A percentile compares a stretch with the other conserved stretches of the same genome.
Evolutionary conservation across 2,113 vertebrate genomes (phyloP).

Genomic region (Hipposideros armiger): DNA sequence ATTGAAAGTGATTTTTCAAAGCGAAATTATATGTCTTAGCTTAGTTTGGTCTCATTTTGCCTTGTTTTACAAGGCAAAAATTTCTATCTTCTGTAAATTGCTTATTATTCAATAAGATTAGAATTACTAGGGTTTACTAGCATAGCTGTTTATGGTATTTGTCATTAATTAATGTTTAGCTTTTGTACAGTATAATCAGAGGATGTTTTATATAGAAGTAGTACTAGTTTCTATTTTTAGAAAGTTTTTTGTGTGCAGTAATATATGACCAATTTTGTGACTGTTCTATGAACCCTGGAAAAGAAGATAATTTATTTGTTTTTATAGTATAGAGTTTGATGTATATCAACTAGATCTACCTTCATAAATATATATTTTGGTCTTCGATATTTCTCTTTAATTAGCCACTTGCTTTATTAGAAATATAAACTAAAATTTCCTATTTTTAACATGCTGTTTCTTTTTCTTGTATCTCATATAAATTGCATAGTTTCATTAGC

Average conservation of each 20-base stretch:
- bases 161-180: neutral
- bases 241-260: neutral
- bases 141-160: neutral
- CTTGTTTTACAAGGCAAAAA: neutral
- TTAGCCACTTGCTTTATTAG: neutral
- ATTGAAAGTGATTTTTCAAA: neutral
- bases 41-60: slow-evolving; percentile 20
- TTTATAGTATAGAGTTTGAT: neutral
- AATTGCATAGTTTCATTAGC: neutral
- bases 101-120: neutral
- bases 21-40: neutral
- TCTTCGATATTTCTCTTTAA: neutral
- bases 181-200: neutral
- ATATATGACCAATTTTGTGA: neutral
- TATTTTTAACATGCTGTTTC: neutral
- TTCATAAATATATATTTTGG: neutral
- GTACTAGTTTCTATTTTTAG: neutral
- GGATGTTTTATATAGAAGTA: neutral
- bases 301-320: neutral
- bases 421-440: neutral
- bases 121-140: neutral
- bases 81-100: neutral
- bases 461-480: neutral
- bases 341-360: neutral
- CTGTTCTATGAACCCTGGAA: neutral